phyloP scores from a whole-genome alignment of 2,797 vertebrate genomes.

The Scyliorhinus canicula region DNA sequence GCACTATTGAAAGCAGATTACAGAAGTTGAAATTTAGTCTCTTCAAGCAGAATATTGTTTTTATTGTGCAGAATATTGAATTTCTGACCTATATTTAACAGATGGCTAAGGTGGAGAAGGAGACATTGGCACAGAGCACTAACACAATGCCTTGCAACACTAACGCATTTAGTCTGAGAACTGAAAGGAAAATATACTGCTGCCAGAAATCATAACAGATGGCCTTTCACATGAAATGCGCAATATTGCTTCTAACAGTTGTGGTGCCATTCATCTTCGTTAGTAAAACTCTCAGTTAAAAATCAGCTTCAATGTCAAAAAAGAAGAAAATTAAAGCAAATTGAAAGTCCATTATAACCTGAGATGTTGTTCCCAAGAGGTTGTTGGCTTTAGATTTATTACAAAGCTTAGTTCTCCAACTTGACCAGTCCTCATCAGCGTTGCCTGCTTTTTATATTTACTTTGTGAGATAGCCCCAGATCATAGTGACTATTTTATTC shows the following conservation, averaged over 20 bases:
- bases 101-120: background rate
- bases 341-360: slow-evolving; percentile 40
- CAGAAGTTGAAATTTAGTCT: background rate
- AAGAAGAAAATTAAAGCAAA: slow-evolving; percentile 33
- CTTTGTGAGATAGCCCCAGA: too few relatives aligned
- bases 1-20: background rate
- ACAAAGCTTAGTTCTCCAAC: background rate
- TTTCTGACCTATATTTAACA: background rate
- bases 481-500: too few relatives aligned
- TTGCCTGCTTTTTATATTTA: background rate
- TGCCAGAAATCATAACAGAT: slow-evolving; percentile 41
- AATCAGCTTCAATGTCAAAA: slow-evolving; percentile 21
- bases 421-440: background rate
- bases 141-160: slow-evolving; percentile 37
- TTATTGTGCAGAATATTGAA: background rate
- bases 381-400: slow-evolving; percentile 30
- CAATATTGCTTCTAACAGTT: slow-evolving; percentile 41
- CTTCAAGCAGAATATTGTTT: background rate
- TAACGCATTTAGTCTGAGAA: slow-evolving; percentile 42
- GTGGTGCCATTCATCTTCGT: slow-evolving; percentile 41
- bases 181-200: slow-evolving; percentile 41
- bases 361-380: slow-evolving; percentile 12
- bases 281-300: slow-evolving; percentile 39
- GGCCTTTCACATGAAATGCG: slow-evolving; percentile 40
- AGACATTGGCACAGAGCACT: slow-evolving; percentile 8